A percentile compares a stretch with the other conserved stretches of the same genome.
Evolutionary conservation across 2,113 vertebrate genomes (phyloP).

Genomic region (Pelecanoides urinatrix): DNA sequence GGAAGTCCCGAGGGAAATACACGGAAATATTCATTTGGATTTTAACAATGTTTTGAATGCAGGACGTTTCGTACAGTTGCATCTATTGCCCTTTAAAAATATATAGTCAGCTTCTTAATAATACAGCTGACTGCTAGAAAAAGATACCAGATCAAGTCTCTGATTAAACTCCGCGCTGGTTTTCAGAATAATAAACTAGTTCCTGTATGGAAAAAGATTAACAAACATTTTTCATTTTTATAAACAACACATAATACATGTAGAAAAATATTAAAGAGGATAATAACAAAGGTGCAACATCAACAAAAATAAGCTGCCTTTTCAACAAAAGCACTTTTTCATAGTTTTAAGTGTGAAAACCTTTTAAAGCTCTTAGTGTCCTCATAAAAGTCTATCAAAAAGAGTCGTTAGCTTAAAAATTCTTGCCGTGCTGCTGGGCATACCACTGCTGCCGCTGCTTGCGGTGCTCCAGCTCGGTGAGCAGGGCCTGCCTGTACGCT

Average conservation of each 20-base stretch:
- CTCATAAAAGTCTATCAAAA: not conserved
- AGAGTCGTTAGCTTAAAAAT: conserved; percentile 71
- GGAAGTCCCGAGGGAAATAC: not conserved
- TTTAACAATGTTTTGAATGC: not conserved
- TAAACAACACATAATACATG: conserved; percentile 64
- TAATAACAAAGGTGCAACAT: conserved; percentile 71
- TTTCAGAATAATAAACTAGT: conserved; percentile 41
- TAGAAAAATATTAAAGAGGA: conserved; percentile 67
- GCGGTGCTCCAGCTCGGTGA: conserved; percentile 88
- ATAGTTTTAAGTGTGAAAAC: not conserved
- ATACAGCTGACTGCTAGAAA: not conserved
- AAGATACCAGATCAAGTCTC: not conserved
- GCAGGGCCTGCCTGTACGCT: conserved; percentile 91
- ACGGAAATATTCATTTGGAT: not conserved
- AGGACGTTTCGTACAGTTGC: not conserved
- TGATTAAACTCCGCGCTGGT: not conserved
- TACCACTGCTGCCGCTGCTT: conserved; percentile 96
- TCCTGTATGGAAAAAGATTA: not conserved
- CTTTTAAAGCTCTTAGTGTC: conserved; percentile 43
- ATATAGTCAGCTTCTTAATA: not conserved
- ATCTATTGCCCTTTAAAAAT: conserved; percentile 6
- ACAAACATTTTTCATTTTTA: conserved; percentile 22
- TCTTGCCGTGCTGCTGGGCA: conserved; percentile 86
- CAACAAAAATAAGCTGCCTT: conserved; percentile 71
- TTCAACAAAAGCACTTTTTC: conserved; percentile 57